These are phyloP conservation scores for Brevimyrus niger DNA, from an alignment of 2,113 vertebrate species.

Conservation along the genomic window DNA sequence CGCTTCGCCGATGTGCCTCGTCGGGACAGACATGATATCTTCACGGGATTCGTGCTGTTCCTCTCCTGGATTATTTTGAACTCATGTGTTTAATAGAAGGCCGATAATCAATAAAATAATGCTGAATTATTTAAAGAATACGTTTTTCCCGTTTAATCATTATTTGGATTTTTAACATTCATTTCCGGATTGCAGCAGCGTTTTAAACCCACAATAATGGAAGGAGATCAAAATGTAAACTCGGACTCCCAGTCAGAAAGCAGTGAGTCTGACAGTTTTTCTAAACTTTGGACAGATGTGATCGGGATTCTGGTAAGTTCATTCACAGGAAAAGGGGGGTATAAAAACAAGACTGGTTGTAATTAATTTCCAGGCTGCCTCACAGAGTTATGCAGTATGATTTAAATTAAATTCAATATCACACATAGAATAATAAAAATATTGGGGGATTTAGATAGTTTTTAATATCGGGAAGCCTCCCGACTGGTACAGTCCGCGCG, in stretches of 20 bases:
- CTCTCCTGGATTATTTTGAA: background rate
- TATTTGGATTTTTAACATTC: background rate
- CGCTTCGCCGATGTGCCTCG: background rate
- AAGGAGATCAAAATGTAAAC: slow-evolving; percentile 35
- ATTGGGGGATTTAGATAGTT: background rate
- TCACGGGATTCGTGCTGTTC: background rate
- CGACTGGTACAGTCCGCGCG: background rate
- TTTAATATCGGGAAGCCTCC: background rate
- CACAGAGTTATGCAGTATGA: background rate
- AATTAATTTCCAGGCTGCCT: background rate
- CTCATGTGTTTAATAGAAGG: background rate
- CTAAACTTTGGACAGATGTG: slow-evolving; percentile 67
- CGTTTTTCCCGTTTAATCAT: background rate
- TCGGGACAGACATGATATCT: background rate
- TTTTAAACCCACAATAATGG: slow-evolving; percentile 36
- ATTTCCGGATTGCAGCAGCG: background rate
- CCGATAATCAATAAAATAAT: background rate
- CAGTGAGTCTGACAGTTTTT: slow-evolving; percentile 54
- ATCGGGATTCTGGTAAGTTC: slow-evolving; percentile 76
- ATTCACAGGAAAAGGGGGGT: background rate
- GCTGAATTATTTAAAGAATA: background rate
- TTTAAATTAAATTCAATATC: background rate
- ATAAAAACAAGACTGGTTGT: background rate
- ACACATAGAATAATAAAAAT: background rate
- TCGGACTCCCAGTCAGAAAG: slow-evolving; percentile 32